Conservation (phyloP, 2,888 invertebrate genomes). For the Parascotia fuliginaria region DNA sequence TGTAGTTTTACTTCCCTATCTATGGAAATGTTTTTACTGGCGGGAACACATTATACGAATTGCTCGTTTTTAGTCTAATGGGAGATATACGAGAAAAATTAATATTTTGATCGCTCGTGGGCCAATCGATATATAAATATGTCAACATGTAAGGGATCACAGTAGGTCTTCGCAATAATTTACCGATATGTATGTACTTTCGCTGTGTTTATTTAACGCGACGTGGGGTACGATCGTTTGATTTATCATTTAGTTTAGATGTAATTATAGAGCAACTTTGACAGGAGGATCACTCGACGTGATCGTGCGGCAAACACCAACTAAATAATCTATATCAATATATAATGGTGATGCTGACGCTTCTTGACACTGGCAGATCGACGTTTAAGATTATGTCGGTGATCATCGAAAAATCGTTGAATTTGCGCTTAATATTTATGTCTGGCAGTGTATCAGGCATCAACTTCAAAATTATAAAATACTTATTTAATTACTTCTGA, state of each 20-base stretch:
- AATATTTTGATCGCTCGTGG: slow-evolving; percentile 64
- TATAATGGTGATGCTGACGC: slow-evolving; percentile 2
- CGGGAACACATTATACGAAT: slow-evolving; percentile 68
- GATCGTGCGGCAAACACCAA: slow-evolving; percentile 4
- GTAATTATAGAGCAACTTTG: slow-evolving; percentile 28
- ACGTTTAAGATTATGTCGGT: too few species aligned
- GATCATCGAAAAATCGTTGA: too few species aligned
- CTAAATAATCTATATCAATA: slow-evolving; percentile 8
- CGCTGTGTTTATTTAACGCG: slow-evolving; percentile 49
- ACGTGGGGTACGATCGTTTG: slow-evolving; percentile 45
- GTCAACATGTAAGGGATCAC: slow-evolving; percentile 79
- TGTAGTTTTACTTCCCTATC: slow-evolving; percentile 65
- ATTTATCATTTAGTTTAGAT: slow-evolving; percentile 51
- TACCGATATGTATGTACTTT: slow-evolving; percentile 51
- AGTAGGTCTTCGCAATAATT: slow-evolving; percentile 72
- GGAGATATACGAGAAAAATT: slow-evolving; percentile 60
- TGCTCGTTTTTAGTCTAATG: slow-evolving; percentile 59
- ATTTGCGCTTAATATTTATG: too few species aligned
- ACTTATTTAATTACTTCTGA: too few species aligned
- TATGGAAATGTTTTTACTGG: slow-evolving; percentile 60
- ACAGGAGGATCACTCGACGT: neutral
- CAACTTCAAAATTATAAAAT: too few species aligned
- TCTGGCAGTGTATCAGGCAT: too few species aligned
- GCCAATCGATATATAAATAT: slow-evolving; percentile 79
- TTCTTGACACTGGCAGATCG: neutral